Percentiles rank a stretch among this genome's conserved stretches.
Conservation (phyloP, 2,888 invertebrate species). For the Hermaeophaga mercurialis region DNA sequence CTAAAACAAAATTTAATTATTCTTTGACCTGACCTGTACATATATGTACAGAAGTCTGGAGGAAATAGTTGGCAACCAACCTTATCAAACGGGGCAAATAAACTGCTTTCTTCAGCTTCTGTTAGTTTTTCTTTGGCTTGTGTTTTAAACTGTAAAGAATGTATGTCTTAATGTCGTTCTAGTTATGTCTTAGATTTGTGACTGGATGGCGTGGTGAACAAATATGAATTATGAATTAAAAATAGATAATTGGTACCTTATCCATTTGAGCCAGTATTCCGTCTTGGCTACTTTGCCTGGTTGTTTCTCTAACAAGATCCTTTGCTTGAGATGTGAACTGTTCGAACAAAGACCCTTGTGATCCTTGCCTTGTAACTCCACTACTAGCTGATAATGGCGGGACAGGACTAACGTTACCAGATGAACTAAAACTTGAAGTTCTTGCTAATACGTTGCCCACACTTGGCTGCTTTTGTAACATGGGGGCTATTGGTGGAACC, state of each 20-base stretch:
- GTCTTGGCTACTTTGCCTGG: constrained; percentile 87
- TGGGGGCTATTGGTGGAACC: constrained; percentile 63
- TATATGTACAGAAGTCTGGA: neutral
- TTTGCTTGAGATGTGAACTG: constrained; percentile 88
- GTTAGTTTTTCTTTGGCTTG: constrained; percentile 65
- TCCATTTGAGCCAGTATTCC: constrained; percentile 88
- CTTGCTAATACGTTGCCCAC: constrained; percentile 66
- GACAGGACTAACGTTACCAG: constrained; percentile 52
- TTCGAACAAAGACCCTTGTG: constrained; percentile 84
- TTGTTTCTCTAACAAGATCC: constrained; percentile 85
- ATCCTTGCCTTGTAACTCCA: constrained; percentile 71
- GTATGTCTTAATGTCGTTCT: constrained; percentile 8
- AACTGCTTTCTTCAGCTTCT: constrained; percentile 75
- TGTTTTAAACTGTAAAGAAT: constrained; percentile 60
- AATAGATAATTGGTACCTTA: constrained; percentile 79
- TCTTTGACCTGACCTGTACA: neutral
- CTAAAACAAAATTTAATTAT: constrained; percentile 56
- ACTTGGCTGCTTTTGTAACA: constrained; percentile 65
- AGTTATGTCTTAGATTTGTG: neutral
- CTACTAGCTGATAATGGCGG: constrained; percentile 44
- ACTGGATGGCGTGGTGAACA: neutral
- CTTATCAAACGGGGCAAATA: constrained; percentile 82
- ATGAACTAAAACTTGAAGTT: constrained; percentile 67
- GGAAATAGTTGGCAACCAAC: constrained; percentile 59
- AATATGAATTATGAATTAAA: no score